Evolutionary conservation across 1,140 invertebrate species (phyloP).

Genomic region (Mizuhopecten yessoensis): DNA sequence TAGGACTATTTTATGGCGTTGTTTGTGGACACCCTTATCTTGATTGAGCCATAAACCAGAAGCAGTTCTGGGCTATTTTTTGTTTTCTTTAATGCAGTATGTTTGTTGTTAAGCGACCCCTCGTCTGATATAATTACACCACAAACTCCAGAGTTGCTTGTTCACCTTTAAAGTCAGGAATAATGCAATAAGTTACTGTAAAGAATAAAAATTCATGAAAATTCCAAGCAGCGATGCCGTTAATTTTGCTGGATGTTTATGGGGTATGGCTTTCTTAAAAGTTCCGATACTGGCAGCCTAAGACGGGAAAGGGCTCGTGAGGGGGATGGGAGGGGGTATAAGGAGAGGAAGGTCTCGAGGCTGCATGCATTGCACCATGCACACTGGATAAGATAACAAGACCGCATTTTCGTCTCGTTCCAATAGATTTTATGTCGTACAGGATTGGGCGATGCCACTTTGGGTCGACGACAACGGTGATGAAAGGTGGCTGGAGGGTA

Average conservation of each 20-base stretch:
- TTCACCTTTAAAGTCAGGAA: no score
- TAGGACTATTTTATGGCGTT: no score
- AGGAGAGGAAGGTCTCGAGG: not conserved
- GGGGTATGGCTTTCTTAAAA: not conserved
- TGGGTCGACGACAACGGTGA: not conserved
- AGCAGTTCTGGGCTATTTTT: no score
- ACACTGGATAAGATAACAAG: not conserved
- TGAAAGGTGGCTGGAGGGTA: not conserved
- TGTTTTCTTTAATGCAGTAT: no score
- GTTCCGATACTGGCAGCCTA: not conserved
- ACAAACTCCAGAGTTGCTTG: no score
- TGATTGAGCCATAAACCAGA: no score
- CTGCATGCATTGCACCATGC: not conserved
- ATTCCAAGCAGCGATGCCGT: not conserved
- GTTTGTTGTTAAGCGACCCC: no score
- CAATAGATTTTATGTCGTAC: not conserved
- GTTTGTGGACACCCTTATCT: no score
- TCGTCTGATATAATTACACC: no score
- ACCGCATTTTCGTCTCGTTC: not conserved
- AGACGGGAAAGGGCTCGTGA: not conserved
- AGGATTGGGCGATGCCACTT: not conserved
- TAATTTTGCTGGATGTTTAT: not conserved
- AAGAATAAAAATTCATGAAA: not conserved
- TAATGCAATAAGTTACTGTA: not conserved
- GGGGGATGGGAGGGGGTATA: not conserved